Evolutionary conservation across 2,888 invertebrate genomes (phyloP), one percentile per base, ranked within the genome.

Genomic region (Altica lythri): DNA sequence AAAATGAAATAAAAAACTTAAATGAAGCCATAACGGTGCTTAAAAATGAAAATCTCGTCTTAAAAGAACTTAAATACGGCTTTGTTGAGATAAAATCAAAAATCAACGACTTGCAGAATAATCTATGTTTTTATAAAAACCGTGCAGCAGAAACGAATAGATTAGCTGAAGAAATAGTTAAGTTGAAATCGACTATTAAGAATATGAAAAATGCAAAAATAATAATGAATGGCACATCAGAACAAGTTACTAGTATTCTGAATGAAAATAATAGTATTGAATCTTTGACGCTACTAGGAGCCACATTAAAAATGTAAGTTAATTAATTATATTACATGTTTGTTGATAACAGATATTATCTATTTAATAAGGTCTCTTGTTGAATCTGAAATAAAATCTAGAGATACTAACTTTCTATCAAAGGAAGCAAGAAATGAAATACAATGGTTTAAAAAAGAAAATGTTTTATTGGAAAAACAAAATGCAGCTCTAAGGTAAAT

Each of bases 211-310:
- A 81, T 71, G 71, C 88, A 13, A 80, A 86, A 62, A 75, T 79
- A 42, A 80, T 86, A 2, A 65, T 88, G 13, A 78, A 79, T 38
- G 83, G 83, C 0, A 80, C 82, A 0, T 74, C 76, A 29, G 78
- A 79, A 0, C 85, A 88, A 53, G 85, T 85, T 0, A 83, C 85
- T 17, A 78, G 81, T 45, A 79, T 88, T 76, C 67, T 89, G 1
- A 74, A 78, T 55, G 78, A 79, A 9, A 83, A 84, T 65, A 76
- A 73, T 0, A 82, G 84, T 74, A 71, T 81, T 0, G 72, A 79
- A n/a, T 81, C 83, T 0, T 72, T 89, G 4, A 79, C 81, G 16
- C 79, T 82, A 1, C 83, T 86, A 67, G 83, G 84, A 0, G 78
- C 81, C 0, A 81, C 84, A 8, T 76, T 87, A 12, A 88, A 86